Conservation (phyloP, 2,797 vertebrate genomes). For the Coregonus sp. region DNA sequence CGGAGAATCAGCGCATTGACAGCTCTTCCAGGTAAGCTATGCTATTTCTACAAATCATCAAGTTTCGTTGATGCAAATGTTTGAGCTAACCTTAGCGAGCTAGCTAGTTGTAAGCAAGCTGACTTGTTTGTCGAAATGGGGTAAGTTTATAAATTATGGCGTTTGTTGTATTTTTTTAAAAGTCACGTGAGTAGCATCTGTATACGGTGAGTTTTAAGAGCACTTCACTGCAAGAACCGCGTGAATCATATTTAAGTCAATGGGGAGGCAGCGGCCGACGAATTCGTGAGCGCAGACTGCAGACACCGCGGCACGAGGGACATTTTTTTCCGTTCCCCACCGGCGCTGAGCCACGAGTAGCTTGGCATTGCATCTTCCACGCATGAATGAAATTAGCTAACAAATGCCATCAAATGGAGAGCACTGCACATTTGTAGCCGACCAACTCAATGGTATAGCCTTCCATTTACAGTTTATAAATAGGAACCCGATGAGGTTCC, state of each 20-base stretch:
- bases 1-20: slow-evolving; percentile 62
- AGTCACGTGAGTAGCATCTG: neutral
- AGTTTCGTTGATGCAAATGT: slow-evolving; percentile 44
- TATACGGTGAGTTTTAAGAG: neutral
- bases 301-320: neutral
- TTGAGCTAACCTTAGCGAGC: slow-evolving; percentile 11
- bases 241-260: neutral
- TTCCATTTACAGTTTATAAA: neutral
- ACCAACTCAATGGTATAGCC: neutral
- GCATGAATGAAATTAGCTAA: neutral
- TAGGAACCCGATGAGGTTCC: neutral
- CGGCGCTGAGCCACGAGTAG: slow-evolving; percentile 38
- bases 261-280: slow-evolving; percentile 8
- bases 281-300: slow-evolving; percentile 1
- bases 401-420: neutral
- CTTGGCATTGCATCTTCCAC: neutral
- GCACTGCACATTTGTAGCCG: neutral
- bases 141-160: too few species aligned
- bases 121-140: neutral
- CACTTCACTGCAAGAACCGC: neutral
- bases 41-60: slow-evolving; percentile 49
- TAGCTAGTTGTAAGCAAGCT: neutral
- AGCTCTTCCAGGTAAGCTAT: slow-evolving; percentile 51
- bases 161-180: neutral
- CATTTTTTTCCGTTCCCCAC: neutral